Evolutionary conservation across 2,113 vertebrate species (phyloP), one percentile per base, ranked within the genome.

Genomic region (Isurus oxyrinchus): DNA sequence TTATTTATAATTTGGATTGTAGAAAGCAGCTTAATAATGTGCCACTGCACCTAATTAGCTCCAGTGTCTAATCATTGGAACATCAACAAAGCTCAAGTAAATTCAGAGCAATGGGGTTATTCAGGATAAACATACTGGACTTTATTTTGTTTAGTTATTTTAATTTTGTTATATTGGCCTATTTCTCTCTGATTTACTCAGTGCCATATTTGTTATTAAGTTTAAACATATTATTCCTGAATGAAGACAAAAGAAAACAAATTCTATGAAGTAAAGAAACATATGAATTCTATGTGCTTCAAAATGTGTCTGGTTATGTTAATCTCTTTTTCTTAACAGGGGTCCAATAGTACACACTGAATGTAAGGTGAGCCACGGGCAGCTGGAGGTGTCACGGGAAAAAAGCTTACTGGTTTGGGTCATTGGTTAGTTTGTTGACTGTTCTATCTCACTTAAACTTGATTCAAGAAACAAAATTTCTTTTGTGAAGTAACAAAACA

Each of bases 341-440:
- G 98, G 98, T 96, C 98, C 98, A 61, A 98, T 99, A 96, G 97
- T 98, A 84, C 97, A 97, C 84, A 97, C 98, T 81, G 99, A 99
- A 94, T 98, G 98, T 97, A 99, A 99, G 97, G 98, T 98, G 97
- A 99, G 97, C 97, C 98, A 98, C 3, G 99, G 99, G 87, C 99
- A 99, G 16, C 97, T 99, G 87, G 99, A 99, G 72, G 97, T 98
- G 88, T 98, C 97, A 84, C 98, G 98, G 97, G 99, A 99, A 96
- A 99, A 99, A 97, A 98, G 98, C 97, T 97, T 99, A 11, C 96
- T 99, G 96, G 97, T 99, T 95, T 99, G 99, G 99, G 96, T 97
- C 96, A 98, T 99, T 7, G 99, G 99, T 99, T 97, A 97, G 98
- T n/a, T 57, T 84, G 87, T 25, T 96, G 6, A 76, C 44, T 95